Conservation (phyloP, 2,113 vertebrate genomes). For the Oriolus oriolus region DNA sequence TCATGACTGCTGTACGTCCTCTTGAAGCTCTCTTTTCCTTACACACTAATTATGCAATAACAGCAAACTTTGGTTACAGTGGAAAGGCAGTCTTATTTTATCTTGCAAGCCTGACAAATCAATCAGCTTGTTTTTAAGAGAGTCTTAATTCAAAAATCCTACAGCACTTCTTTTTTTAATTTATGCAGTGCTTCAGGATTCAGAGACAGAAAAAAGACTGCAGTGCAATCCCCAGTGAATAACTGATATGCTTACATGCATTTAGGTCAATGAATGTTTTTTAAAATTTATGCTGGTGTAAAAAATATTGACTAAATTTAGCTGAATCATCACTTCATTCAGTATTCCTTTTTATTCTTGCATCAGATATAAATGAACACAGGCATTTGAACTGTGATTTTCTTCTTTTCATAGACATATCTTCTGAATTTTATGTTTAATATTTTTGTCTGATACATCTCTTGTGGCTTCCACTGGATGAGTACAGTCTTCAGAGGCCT, state of each 20-base stretch:
- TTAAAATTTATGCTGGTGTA: not conserved
- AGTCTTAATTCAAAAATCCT: not conserved
- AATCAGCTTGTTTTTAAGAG: not conserved
- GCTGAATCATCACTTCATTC: slow-evolving; percentile 17
- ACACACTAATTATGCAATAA: not conserved
- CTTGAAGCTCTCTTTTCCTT: not conserved
- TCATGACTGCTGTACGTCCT: not conserved
- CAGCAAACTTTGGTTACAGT: not conserved
- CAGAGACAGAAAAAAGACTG: not conserved
- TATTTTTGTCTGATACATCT: not conserved
- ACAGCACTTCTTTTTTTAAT: not conserved
- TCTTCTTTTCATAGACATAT: not conserved
- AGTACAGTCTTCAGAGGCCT: not conserved
- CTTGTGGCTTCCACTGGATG: not conserved
- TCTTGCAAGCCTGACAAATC: not conserved
- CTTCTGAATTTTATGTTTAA: not conserved
- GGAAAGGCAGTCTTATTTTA: not conserved
- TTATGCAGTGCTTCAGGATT: not conserved
- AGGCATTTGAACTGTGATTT: not conserved
- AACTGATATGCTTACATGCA: not conserved
- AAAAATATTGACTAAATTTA: not conserved
- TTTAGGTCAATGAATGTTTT: slow-evolving; percentile 22
- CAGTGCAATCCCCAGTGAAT: not conserved
- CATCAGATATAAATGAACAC: not conserved
- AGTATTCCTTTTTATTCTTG: not conserved